Conservation (phyloP, 2,797 vertebrate species). For the Microtus californicus region DNA sequence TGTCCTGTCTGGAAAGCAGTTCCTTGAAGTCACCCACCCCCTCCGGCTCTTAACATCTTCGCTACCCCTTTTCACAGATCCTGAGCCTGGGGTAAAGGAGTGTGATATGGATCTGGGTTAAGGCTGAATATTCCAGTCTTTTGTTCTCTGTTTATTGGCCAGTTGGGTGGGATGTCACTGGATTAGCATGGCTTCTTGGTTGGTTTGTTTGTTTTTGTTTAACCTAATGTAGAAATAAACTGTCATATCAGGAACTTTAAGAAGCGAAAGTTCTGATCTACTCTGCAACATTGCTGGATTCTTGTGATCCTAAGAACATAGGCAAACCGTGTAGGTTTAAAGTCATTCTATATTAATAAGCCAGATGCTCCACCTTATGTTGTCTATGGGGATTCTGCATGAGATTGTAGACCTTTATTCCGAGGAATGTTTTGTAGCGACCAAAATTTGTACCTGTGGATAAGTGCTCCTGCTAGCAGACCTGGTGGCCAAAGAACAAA, state of each 20-base stretch:
- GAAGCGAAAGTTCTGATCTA: not conserved
- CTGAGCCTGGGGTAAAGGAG: not conserved
- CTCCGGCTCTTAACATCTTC: not conserved
- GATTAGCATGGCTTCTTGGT: not conserved
- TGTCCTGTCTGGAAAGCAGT: not conserved
- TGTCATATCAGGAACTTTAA: not conserved
- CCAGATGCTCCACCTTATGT: not conserved
- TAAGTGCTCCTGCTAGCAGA: too few species aligned
- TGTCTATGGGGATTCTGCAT: not conserved
- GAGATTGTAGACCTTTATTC: not conserved
- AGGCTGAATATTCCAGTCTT: not conserved
- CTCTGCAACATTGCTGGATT: not conserved
- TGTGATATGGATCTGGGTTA: not conserved
- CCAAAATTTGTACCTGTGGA: not conserved
- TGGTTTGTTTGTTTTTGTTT: not conserved
- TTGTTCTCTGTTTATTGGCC: not conserved
- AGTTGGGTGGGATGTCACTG: not conserved
- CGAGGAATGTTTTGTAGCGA: not conserved
- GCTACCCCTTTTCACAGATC: not conserved
- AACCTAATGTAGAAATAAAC: not conserved
- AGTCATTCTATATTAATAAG: not conserved
- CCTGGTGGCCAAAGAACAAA: too few species aligned
- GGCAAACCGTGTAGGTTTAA: not conserved
- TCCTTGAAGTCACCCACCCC: not conserved
- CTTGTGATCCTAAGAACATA: not conserved